These are phyloP conservation scores for Rhagonycha lutea DNA, from an alignment of 2,888 invertebrate genomes.

Conservation along the genomic window DNA sequence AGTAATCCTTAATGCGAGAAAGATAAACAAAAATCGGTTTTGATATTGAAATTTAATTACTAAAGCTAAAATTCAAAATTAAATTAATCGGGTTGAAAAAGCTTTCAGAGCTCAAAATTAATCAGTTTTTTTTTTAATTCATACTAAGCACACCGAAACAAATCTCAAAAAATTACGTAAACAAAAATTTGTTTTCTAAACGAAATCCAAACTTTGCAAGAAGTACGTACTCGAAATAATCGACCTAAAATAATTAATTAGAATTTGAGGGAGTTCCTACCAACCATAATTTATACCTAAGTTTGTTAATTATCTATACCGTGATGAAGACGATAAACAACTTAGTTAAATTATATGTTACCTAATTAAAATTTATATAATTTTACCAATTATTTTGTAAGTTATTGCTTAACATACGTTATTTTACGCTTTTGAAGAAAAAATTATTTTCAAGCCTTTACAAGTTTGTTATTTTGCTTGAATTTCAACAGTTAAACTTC, in stretches of 20 bases:
- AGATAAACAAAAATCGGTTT: background rate
- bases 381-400: background rate
- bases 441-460: too few relatives aligned
- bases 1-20: background rate
- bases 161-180: background rate
- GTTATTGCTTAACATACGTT: background rate
- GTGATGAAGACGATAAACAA: background rate
- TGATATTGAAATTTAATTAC: background rate
- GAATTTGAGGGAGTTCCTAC: background rate
- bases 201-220: background rate
- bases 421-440: background rate
- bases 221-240: background rate
- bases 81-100: background rate
- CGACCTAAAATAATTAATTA: slow-evolving; percentile 8
- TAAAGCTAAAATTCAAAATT: background rate
- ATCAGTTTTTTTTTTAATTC: background rate
- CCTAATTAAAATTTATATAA: background rate
- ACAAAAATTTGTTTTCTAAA: background rate
- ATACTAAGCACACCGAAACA: background rate
- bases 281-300: background rate
- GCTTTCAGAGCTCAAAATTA: background rate
- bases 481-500: too few relatives aligned
- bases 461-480: background rate
- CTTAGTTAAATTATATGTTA: background rate
- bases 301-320: slow-evolving; percentile 1